Evolutionary conservation across 2,113 vertebrate genomes (phyloP), one percentile per base, ranked within the genome.

Genomic region (Eolophus roseicapilla): DNA sequence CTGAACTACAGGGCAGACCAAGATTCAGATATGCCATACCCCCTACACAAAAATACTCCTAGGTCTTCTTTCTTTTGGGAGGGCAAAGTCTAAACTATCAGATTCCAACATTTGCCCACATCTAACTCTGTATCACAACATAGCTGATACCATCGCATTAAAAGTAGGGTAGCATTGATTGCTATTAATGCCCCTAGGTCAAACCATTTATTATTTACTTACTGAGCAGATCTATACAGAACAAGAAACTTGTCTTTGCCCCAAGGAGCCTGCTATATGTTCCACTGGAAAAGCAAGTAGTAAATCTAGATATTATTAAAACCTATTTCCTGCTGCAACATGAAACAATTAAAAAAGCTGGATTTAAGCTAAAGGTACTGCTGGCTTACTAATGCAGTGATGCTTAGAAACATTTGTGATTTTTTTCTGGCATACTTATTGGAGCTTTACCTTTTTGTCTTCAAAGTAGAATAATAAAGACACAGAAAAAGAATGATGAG

Each of bases 171-270:
- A 73, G 15, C 65, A 93, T 28, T 92, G 90, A 78, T 79, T 89
- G 62, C 47, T 1, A 5, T 47, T 82, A 79, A 73, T 31, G 77
- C 83, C 77, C 65, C 31, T 82, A 77, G 52, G 86, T 57, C 8
- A 4, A 82, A 76, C 57, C 47, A 85, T 92, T 91, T 89, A 74
- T 94, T 95, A 92, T 96, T 94, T 92, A 92, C 80, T 92, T 94
- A 39, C 57, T 87, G 69, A 88, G 49, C 50, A 90, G 80, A 81
- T 86, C 80, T 89, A 83, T 69, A 84, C 2, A 7, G 82, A 92
- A 76, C 55, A 94, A 90, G 80, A 76, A 86, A 52, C 44, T 82
- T 92, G 24, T 57, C 77, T 65, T 94, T 93, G 81, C 83, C 88
- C 55, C 3, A 13, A 84, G 55, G 52, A 95, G 3, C 23, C 67